phyloP scores from a whole-genome alignment of 2,113 vertebrate species.

The Tonatia bakeri region DNA sequence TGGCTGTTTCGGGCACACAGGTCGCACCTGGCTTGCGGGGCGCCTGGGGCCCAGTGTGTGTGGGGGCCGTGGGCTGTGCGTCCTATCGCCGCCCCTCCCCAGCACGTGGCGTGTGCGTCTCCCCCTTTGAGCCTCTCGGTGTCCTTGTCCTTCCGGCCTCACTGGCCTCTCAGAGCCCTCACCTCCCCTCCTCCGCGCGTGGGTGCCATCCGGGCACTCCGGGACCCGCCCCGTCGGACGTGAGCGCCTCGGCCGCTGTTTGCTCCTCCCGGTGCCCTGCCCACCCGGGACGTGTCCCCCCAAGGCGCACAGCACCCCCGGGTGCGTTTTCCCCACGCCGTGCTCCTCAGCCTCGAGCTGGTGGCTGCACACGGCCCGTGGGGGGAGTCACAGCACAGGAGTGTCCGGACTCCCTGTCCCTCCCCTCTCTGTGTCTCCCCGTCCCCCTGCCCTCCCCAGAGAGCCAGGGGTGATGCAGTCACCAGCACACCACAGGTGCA shows the following conservation, averaged over 20 bases:
- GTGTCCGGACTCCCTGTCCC: no score
- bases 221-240: not conserved
- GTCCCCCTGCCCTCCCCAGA: not conserved
- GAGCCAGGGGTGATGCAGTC: not conserved
- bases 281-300: not conserved
- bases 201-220: fast-evolving
- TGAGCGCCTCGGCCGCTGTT: fast-evolving
- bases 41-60: not conserved
- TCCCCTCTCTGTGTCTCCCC: no score
- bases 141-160: not conserved
- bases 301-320: fast-evolving
- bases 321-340: fast-evolving
- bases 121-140: not conserved
- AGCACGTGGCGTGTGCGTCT: not conserved
- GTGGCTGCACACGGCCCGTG: fast-evolving
- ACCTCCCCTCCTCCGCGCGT: fast-evolving
- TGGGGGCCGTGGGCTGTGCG: not conserved
- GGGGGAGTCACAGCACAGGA: fast-evolving
- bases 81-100: not conserved
- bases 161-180: fast-evolving
- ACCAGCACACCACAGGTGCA: not conserved
- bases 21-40: not conserved
- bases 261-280: no score
- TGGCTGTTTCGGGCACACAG: no score
- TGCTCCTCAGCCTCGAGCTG: fast-evolving